Base-by-base conservation (phyloP, 2,797 vertebrate species). In the Coccyzus lansbergi region DNA sequence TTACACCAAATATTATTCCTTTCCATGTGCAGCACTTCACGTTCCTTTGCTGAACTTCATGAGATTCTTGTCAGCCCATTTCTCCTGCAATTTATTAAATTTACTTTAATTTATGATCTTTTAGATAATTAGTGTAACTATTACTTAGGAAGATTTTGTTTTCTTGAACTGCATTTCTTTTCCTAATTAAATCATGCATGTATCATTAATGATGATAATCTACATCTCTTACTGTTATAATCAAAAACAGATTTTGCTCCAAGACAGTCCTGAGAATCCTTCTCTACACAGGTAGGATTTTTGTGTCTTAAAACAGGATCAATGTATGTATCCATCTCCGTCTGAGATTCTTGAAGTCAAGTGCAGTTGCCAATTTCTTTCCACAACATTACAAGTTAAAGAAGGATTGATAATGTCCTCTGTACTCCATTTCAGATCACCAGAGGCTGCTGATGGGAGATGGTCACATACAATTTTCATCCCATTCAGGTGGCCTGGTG, bases 91-190 rank as follows among this genome's bases (percentile, higher is more conserved):
- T 84, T 84, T 82, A 86, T 72, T 92, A 60, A 49, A 15, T 94
- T 94, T 94, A 18, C 52, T 94, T 90, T 88, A 67, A 92, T 94
- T 84, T 79, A 95, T 68, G 62, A 67, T 70, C 78, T 85, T 88
- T 56, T 59, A 67, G 72, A 34, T 60, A 96, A 76, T 86, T 81
- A 88, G 70, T 64, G 36, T 76, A 70, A 83, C 17, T 77, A 40
- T 83, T 91, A 84, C 22, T 46, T 74, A 44, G 70, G 84, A 88
- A 86, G 38, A 69, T 34, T 75, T 83, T 88, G 67, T 84, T 93
- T 93, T 94, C 75, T 52, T 90, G 25, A 82, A 82, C 49, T 88
- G 52, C 63, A 40, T 77, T 82, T 55, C 51, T 94, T 86, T 92
- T 76, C 29, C 63, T 90, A 92, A 93, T 86, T 63, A 93, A 93